Percentiles rank a stretch among this genome's conserved stretches.
Conservation (phyloP, 2,113 vertebrate species). For the Baryphthengus martii region DNA sequence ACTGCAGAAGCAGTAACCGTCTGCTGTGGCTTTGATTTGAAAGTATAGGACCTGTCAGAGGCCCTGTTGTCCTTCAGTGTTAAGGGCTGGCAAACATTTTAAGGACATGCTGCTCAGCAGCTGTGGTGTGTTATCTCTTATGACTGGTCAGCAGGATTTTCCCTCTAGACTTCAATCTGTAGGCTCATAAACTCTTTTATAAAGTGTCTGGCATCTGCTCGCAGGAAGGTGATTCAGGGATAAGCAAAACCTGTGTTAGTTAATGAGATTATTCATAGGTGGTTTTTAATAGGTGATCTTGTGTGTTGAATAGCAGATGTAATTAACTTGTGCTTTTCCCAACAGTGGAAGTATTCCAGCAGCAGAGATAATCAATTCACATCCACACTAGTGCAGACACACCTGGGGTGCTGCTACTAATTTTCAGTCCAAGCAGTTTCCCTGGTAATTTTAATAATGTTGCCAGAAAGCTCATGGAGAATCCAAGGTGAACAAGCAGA, state of each 20-base stretch:
- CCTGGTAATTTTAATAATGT: background rate
- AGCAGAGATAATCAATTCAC: background rate
- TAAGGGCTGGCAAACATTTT: background rate
- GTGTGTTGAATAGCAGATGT: background rate
- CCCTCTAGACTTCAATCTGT: background rate
- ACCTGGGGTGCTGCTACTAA: background rate
- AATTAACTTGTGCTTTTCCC: constrained; percentile 36
- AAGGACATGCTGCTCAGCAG: constrained; percentile 15
- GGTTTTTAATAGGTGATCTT: background rate
- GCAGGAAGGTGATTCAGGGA: background rate
- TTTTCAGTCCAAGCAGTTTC: constrained; percentile 30
- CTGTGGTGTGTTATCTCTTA: background rate
- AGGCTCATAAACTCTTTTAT: constrained; percentile 8
- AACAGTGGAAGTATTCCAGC: background rate
- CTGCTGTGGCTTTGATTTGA: background rate
- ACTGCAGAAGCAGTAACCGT: background rate
- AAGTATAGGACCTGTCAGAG: background rate
- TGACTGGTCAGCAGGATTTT: constrained; percentile 35
- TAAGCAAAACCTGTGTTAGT: background rate
- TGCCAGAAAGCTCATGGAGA: background rate
- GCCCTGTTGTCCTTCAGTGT: background rate
- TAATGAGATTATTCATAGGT: constrained; percentile 4
- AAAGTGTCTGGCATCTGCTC: background rate
- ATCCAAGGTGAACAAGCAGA: constrained; percentile 1
- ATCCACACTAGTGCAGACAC: background rate